Evolutionary conservation across 1,140 invertebrate species (phyloP), one percentile per base, ranked within the genome.

Genomic region (Eciton burchellii): DNA sequence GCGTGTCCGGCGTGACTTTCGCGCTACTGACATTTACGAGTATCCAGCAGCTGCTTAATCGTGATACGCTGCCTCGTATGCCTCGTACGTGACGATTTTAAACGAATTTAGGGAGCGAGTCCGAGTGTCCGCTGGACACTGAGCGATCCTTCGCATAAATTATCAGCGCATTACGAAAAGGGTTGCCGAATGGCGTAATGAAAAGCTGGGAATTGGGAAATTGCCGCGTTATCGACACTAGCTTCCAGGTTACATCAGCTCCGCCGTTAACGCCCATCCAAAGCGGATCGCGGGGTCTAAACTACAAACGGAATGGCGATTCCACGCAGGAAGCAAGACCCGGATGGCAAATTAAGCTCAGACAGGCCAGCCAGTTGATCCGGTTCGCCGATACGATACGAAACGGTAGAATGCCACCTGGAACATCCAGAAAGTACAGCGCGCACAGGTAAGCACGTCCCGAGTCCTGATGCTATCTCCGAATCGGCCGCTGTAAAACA

Each of bases 61-160:
- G n/a, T n/a, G n/a, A n/a, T n/a, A n/a, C 52, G 26, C 6, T 49
- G 35, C 16, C 9, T 19, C 60, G 35, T 0, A 29, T 41, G n/a
- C n/a, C n/a, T n/a, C n/a, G n/a, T n/a, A n/a, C 49, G 74, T 45
- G 41, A 35, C 63, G 35, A 70, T 68, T 68, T 43, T 70, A 57
- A 68, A 41, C 12, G 21, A 35, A 3, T 62, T 62, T 41, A 41
- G 29, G 35, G 29, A 52, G 59, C 45, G 45, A 63, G 47, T 63
- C 3, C 8, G 12, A 2, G 3, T n/a, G 21, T 12, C n/a, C n/a
- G 29, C 35, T 1, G 41, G 19, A 0, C 16, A 49, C 8, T n/a
- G n/a, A n/a, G 29, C 12, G 9, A 54, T 12, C 26, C 11, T 12
- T n/a, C 2, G 3, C 41, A 24, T 62, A 47, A 65, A 54, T 76